phyloP scores from a whole-genome alignment of 2,113 vertebrate genomes.

The Oreochromis spilurus region DNA sequence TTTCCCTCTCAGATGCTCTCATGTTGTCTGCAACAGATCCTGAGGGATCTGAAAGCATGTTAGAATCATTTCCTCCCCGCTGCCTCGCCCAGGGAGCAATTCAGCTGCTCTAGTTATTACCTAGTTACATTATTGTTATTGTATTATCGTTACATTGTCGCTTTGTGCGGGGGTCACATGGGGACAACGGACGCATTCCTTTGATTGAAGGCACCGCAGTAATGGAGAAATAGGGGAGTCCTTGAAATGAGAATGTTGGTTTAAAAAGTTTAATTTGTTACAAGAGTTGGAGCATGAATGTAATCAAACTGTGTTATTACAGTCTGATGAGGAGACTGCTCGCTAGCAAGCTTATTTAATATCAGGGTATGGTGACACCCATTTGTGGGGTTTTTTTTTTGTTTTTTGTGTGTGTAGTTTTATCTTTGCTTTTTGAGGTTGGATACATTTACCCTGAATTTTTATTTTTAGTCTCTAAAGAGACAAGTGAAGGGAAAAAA shows the following conservation, averaged over 20 bases:
- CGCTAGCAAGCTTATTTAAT: neutral
- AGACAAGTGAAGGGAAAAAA: neutral
- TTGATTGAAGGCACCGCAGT: slow-evolving; percentile 35
- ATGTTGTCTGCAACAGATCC: slow-evolving; percentile 27
- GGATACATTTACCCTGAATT: neutral
- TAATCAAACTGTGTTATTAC: neutral
- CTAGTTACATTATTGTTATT: slow-evolving; percentile 58
- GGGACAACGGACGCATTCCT: slow-evolving; percentile 33
- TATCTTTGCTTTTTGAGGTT: neutral
- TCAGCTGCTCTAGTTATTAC: slow-evolving; percentile 42
- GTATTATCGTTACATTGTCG: slow-evolving; percentile 36
- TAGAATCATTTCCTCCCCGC: slow-evolving; percentile 47
- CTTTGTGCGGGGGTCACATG: slow-evolving; percentile 7
- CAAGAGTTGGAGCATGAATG: neutral
- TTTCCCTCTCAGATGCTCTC: slow-evolving; percentile 33
- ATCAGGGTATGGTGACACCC: neutral
- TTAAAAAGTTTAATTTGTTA: neutral
- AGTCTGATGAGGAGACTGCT: neutral
- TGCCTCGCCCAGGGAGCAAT: slow-evolving; percentile 47
- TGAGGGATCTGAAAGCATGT: slow-evolving; percentile 39
- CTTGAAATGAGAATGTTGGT: neutral
- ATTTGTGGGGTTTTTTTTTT: neutral
- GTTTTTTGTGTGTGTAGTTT: neutral
- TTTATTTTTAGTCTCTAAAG: neutral
- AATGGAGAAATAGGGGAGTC: neutral